phyloP scores from a whole-genome alignment of 2,888 invertebrate species.

The Punctoribates punctum region DNA sequence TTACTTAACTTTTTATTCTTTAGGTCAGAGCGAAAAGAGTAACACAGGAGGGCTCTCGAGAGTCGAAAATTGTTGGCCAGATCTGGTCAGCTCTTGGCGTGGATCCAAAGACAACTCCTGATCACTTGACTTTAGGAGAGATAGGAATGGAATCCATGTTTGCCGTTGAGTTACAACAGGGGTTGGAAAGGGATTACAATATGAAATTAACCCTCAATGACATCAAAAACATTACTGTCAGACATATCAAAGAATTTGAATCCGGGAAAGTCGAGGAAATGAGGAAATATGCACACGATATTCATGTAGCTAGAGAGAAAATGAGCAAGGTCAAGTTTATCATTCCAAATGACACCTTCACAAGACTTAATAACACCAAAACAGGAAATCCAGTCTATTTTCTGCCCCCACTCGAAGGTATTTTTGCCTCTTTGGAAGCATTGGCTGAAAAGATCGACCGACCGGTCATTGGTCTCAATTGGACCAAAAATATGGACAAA shows the following conservation, averaged over 20 bases:
- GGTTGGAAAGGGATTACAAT: constrained; percentile 86
- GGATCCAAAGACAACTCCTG: constrained; percentile 23
- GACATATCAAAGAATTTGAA: constrained; percentile 61
- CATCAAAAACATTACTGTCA: constrained; percentile 78
- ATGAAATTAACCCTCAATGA: constrained; percentile 83
- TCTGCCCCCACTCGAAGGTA: constrained; percentile 85
- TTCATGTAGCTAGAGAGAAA: background rate
- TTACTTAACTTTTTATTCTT: background rate
- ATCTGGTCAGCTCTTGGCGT: constrained; percentile 31
- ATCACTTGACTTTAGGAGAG: constrained; percentile 74
- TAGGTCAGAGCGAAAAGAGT: background rate
- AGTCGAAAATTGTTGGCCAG: constrained; percentile 9
- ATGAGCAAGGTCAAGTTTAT: constrained; percentile 57
- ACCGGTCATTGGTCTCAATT: constrained; percentile 85
- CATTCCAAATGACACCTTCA: constrained; percentile 68
- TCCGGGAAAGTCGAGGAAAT: constrained; percentile 50
- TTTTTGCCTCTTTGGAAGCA: constrained; percentile 66
- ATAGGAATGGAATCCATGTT: constrained; percentile 97
- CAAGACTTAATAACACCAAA: constrained; percentile 59
- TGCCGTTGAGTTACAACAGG: constrained; percentile 98
- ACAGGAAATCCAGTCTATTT: constrained; percentile 55
- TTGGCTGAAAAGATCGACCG: constrained; percentile 69
- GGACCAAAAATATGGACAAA: constrained; percentile 57
- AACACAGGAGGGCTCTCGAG: background rate
- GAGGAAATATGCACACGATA: constrained; percentile 36